Percentiles rank a stretch among this genome's conserved stretches.
Conservation (phyloP, 1,140 invertebrate genomes). For the Teleogryllus occipitalis region DNA sequence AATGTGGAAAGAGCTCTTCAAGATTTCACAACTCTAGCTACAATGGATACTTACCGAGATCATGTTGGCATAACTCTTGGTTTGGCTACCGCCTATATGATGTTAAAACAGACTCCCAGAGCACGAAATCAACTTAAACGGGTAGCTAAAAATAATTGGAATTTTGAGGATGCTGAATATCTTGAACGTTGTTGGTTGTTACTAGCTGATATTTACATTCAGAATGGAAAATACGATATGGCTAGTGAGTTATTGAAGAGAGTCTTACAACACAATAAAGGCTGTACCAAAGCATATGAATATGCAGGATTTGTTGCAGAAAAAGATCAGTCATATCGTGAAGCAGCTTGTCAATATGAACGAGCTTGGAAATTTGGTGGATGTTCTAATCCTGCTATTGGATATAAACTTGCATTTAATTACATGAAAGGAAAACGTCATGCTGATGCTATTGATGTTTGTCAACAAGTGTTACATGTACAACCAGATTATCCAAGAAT, state of each 20-base stretch:
- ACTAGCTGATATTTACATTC: constrained; percentile 84
- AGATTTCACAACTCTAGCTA: constrained; percentile 67
- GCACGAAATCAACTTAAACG: constrained; percentile 89
- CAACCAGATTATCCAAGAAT: constrained; percentile 87
- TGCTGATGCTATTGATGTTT: constrained; percentile 78
- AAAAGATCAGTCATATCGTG: constrained; percentile 84
- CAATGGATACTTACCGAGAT: constrained; percentile 55
- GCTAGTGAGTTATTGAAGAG: constrained; percentile 73
- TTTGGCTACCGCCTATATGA: constrained; percentile 75
- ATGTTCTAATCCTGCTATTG: constrained; percentile 70
- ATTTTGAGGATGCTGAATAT: constrained; percentile 90
- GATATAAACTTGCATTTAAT: constrained; percentile 88
- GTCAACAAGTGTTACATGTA: constrained; percentile 68
- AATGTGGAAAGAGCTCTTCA: constrained; percentile 77
- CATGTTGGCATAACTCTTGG: constrained; percentile 85
- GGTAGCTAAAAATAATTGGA: constrained; percentile 80
- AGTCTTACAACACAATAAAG: constrained; percentile 81
- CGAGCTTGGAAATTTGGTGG: constrained; percentile 76
- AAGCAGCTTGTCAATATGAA: constrained; percentile 76
- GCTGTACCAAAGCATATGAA: constrained; percentile 85
- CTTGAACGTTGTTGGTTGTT: constrained; percentile 91
- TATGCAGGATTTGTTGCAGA: constrained; percentile 79
- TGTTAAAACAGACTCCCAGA: constrained; percentile 81
- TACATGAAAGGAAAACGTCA: constrained; percentile 85
- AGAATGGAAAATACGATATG: constrained; percentile 77